Conservation (phyloP, 2,888 invertebrate species). For the Perizoma affinitatum region DNA sequence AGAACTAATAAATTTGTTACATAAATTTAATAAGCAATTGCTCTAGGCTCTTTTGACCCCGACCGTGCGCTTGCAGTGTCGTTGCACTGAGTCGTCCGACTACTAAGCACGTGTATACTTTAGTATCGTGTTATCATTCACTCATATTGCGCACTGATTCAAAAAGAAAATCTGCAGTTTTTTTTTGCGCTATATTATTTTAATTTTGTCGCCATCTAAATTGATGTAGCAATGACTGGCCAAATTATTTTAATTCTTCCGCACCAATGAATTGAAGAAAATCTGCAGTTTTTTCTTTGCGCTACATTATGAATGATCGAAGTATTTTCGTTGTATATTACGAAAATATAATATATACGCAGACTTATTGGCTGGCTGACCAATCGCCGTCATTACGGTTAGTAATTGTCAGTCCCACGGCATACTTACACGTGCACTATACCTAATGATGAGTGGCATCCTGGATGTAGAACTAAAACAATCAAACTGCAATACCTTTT, state of each 20-base stretch:
- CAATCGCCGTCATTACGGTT: too few relatives aligned
- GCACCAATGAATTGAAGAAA: slow-evolving; percentile 5
- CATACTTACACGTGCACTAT: too few relatives aligned
- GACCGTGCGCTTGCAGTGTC: slow-evolving; percentile 68
- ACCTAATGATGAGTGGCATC: background rate
- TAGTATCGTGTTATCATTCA: slow-evolving; percentile 1
- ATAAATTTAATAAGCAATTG: slow-evolving; percentile 55
- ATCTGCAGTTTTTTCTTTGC: background rate
- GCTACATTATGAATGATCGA: too few relatives aligned
- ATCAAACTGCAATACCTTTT: slow-evolving; percentile 21
- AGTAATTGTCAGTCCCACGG: too few relatives aligned
- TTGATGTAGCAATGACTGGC: background rate
- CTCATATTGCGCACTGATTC: slow-evolving; percentile 11
- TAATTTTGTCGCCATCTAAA: too few relatives aligned
- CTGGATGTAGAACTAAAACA: slow-evolving; percentile 11
- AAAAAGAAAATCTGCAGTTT: slow-evolving; percentile 4
- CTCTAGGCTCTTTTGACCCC: slow-evolving; percentile 61
- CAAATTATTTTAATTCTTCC: slow-evolving; percentile 4
- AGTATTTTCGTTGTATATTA: too few relatives aligned
- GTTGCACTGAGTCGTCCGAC: slow-evolving; percentile 48
- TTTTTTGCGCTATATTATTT: background rate
- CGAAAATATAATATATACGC: too few relatives aligned
- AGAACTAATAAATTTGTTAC: slow-evolving; percentile 33
- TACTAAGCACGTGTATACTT: background rate
- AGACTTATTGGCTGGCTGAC: too few relatives aligned